Conservation (phyloP, 2,113 vertebrate species). For the Nyctibius bracteatus region DNA sequence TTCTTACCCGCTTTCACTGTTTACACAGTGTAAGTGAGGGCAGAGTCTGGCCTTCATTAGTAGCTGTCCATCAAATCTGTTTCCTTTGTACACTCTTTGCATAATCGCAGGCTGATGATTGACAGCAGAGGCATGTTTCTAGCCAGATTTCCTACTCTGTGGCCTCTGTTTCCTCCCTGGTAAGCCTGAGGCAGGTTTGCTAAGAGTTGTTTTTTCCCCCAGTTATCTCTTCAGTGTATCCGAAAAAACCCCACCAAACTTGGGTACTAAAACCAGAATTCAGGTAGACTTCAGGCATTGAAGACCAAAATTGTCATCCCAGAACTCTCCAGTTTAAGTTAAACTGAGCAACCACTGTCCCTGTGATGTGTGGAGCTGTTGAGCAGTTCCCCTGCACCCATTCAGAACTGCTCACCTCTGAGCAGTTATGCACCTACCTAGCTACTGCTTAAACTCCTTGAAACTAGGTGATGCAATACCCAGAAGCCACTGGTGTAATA, state of each 20-base stretch:
- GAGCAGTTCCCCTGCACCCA: not conserved
- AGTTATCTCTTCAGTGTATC: not conserved
- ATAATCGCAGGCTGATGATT: constrained; percentile 31
- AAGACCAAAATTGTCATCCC: not conserved
- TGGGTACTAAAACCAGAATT: not conserved
- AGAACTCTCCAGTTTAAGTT: not conserved
- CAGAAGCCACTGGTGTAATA: not conserved
- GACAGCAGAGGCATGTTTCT: not conserved
- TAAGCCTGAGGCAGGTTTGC: not conserved
- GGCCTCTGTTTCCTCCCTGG: constrained; percentile 17
- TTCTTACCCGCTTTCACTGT: not conserved
- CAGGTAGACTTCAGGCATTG: not conserved
- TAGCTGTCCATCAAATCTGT: constrained; percentile 20
- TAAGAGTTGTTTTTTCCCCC: not conserved
- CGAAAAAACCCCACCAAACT: not conserved
- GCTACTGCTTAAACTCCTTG: not conserved
- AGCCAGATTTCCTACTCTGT: constrained; percentile 21
- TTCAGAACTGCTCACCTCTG: not conserved
- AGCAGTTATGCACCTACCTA: not conserved
- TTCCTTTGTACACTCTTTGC: constrained; percentile 19
- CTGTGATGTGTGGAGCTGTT: not conserved
- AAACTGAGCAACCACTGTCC: not conserved
- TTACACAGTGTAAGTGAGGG: not conserved
- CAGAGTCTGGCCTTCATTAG: constrained; percentile 51
- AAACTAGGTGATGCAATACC: not conserved